Base-by-base conservation (phyloP, 2,797 vertebrate species). In the Cheracebus regulus region DNA sequence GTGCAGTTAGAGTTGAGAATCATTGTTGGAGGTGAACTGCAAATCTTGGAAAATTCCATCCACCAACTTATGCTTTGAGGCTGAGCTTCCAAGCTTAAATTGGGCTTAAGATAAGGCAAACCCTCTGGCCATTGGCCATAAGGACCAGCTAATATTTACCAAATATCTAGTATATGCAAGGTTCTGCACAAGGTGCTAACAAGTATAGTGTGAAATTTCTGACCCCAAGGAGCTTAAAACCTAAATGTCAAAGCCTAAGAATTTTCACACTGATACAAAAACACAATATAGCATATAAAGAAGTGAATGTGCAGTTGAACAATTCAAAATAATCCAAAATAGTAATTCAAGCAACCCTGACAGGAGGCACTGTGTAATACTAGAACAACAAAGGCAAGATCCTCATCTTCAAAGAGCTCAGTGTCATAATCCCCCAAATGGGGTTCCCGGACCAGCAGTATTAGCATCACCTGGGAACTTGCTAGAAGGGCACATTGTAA, bases 31-130 rank as follows among this genome's bases (percentile, higher is more conserved):
- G 61, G 82, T 75, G 28, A 92, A 81, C 13, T 15, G n/a, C 58
- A 93, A 88, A 75, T 20, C 28, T 39, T 91, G n/a, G 89, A 92
- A 95, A 94, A 92, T 88, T 84, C 50, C 24, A 55, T 55, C 76
- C 70, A 85, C 72, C 50, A 80, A 90, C 26, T 39, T 50, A 22
- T 30, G 83, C 24, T 67, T n/a, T 36, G 26, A 94, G 91, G 33
- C 48, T 84, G 17, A 88, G 22, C 55, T 88, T 24, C 67, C n/a
- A 83, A 52, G 4, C 61, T 90, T 12, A 33, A 93, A 75, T 17
- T 26, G 76, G 28, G 67, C 85, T 90, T 50, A 85, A 86, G 81
- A 80, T 39, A 44, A 93, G 72, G 64, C 3, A 79, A 90, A 73
- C 11, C 26, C 9, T 39, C 44, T 80, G 64, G 30, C 14, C 91